phyloP scores from a whole-genome alignment of 2,113 vertebrate species.

The Rostratula benghalensis region DNA sequence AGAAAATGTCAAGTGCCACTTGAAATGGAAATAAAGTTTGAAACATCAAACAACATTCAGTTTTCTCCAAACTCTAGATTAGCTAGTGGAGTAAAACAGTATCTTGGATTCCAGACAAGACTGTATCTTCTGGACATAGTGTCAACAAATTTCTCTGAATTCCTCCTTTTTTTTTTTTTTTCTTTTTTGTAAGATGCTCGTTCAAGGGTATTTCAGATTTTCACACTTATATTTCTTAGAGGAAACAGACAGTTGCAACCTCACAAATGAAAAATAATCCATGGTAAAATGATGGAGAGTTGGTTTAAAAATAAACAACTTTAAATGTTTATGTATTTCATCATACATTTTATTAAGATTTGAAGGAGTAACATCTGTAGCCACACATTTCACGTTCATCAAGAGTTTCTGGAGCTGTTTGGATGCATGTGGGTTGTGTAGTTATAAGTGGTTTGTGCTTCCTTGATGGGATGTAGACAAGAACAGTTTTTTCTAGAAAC shows the following conservation, averaged over 20 bases:
- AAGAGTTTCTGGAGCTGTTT: not conserved
- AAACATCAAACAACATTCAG: not conserved
- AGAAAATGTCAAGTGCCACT: conserved; percentile 16
- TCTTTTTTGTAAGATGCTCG: not conserved
- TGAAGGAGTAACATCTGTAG: not conserved
- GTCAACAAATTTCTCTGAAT: not conserved
- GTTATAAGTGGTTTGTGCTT: not conserved
- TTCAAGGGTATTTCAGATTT: not conserved
- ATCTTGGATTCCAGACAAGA: not conserved
- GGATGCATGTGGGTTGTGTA: not conserved
- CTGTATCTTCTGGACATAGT: not conserved
- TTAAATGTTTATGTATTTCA: not conserved
- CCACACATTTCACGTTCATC: not conserved
- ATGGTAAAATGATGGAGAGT: not conserved
- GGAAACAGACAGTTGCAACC: not conserved
- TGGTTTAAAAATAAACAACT: not conserved
- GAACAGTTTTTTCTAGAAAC: not conserved
- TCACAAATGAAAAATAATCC: not conserved
- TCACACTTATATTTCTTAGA: not conserved
- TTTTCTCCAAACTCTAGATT: not conserved
- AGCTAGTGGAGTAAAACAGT: not conserved
- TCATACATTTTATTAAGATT: not conserved
- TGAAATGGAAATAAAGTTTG: not conserved
- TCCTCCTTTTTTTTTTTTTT: not conserved
- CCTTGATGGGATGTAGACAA: not conserved